Evolutionary conservation across 1,140 invertebrate genomes (phyloP), one percentile per base, ranked within the genome.

Genomic region (Drosophila pachea): DNA sequence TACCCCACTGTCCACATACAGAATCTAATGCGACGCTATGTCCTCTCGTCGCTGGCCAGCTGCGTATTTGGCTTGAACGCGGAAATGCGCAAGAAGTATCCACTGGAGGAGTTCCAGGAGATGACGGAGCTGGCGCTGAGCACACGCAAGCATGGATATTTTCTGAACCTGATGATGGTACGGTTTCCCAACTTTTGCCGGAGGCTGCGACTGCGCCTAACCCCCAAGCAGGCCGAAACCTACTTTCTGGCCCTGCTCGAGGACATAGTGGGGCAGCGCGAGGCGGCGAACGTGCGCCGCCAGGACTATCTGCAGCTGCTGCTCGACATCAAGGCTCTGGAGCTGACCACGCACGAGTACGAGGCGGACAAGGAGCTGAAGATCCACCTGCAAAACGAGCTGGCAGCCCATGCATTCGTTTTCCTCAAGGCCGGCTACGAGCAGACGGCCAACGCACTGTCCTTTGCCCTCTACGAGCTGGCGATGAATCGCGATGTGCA

Each of bases 371-470:
- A 86, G 47, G 79, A 86, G 42, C 52, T 87, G 0, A 74, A 63
- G 12, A 48, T 47, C 11, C 79, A 88, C 50, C 55, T 89, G 7
- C 73, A 88, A 11, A 61, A 79, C 5, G 88, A 89, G 9, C 49
- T 89, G 60, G 90, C 91, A 0, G 91, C 91, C 2, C 93, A 94
- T 59, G 90, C 91, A 0, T 90, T 94, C 70, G 76, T 92, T 0
- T 94, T 94, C 73, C 91, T 94, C 61, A 84, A 94, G 7, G 94
- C 93, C 2, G 94, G 94, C 4, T 92, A 91, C 73, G 92, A 93
- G 50, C 92, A 92, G 4, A 92, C 63, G 4, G 91, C 70, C 89
- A 87, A 88, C n/a, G 89, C 89, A 0, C 65, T 90, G 7, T 76
- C 90, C 9, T 91, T 90, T 61, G 74, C 90, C 2, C 78, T 91